A percentile compares a stretch with the other conserved stretches of the same genome.
Evolutionary conservation across 2,113 vertebrate genomes (phyloP).

Genomic region (Campylomormyrus numenius): DNA sequence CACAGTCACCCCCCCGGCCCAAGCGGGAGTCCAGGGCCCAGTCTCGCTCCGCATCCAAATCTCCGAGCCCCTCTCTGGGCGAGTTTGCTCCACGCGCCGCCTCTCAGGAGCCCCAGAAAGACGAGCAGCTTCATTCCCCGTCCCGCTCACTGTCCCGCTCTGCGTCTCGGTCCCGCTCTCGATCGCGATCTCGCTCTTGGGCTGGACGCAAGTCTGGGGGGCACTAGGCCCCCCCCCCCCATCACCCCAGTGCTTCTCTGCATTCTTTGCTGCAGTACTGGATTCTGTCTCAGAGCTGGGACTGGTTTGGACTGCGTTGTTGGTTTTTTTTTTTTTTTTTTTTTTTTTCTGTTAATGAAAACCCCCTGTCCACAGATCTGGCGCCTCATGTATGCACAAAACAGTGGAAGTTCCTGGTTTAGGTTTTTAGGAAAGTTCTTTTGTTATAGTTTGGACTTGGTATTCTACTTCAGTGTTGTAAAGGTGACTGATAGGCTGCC

Average conservation of each 20-base stretch:
- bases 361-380: background rate
- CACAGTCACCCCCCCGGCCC: slow-evolving; percentile 76
- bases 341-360: background rate
- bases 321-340: background rate
- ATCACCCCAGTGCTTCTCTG: background rate
- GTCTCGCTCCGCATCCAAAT: slow-evolving; percentile 74
- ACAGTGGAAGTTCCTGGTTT: background rate
- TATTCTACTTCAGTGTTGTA: background rate
- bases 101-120: slow-evolving; percentile 75
- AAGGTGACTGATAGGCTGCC: background rate
- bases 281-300: background rate
- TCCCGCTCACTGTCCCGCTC: slow-evolving; percentile 81
- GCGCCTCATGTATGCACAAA: background rate
- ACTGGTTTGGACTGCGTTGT: background rate
- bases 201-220: slow-evolving; percentile 89
- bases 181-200: slow-evolving; percentile 87
- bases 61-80: slow-evolving; percentile 70
- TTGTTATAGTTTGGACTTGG: background rate
- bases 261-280: background rate
- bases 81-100: slow-evolving; percentile 70
- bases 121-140: slow-evolving; percentile 71
- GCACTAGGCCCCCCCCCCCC: slow-evolving; percentile 56
- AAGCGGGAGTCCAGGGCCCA: slow-evolving; percentile 49
- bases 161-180: slow-evolving; percentile 75
- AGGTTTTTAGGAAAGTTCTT: background rate